These are phyloP conservation scores for Arrhamphus sclerolepis DNA, from an alignment of 2,797 vertebrate species.

Conservation along the genomic window DNA sequence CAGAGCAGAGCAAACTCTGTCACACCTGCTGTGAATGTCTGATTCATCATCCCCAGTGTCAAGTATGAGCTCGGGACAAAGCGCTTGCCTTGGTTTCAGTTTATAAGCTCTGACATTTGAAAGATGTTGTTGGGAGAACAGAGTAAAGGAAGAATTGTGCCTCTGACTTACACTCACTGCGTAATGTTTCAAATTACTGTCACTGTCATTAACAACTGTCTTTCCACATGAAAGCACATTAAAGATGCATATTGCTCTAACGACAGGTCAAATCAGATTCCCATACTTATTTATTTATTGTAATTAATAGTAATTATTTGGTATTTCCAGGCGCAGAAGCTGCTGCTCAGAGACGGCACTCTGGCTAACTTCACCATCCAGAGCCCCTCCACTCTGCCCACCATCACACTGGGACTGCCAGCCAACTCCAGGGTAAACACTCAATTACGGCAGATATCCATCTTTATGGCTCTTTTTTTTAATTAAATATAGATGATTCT, in stretches of 20 bases:
- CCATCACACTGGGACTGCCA: slow-evolving; percentile 91
- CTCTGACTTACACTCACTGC: neutral
- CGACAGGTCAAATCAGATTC: neutral
- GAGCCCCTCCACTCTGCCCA: slow-evolving; percentile 84
- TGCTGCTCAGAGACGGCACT: slow-evolving; percentile 85
- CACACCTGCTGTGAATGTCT: slow-evolving; percentile 67
- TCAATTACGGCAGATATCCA: too few relatives aligned
- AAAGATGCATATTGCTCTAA: too few relatives aligned
- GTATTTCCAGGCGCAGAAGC: slow-evolving; percentile 75
- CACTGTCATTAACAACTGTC: too few relatives aligned
- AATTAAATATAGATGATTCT: neutral
- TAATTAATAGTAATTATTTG: slow-evolving; percentile 35
- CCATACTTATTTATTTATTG: neutral
- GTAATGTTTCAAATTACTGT: neutral
- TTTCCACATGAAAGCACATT: neutral
- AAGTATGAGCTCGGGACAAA: neutral
- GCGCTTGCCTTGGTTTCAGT: slow-evolving; percentile 11
- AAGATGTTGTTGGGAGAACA: neutral
- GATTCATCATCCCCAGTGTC: slow-evolving; percentile 27
- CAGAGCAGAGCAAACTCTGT: slow-evolving; percentile 33
- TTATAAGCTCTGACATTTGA: slow-evolving; percentile 21
- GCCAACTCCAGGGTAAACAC: slow-evolving; percentile 86
- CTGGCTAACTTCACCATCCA: slow-evolving; percentile 87
- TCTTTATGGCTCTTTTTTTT: too few relatives aligned
- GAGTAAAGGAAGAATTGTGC: too few relatives aligned